Percentiles rank a stretch among this genome's conserved stretches.
These are phyloP conservation scores for Lucinisca nassula DNA, from an alignment of 2,888 invertebrate genomes.

Conservation along the genomic window DNA sequence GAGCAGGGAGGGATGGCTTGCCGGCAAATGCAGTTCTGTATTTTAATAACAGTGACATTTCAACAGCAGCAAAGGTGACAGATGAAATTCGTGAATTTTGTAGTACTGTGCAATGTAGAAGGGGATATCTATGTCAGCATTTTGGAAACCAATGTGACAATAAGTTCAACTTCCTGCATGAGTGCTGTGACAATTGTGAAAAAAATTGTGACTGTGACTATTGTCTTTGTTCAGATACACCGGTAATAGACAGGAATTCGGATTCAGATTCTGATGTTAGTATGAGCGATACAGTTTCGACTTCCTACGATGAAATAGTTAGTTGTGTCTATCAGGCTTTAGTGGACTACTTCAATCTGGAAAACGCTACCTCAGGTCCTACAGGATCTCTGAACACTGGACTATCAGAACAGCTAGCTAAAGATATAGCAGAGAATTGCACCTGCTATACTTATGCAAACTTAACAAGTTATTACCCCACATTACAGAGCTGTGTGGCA, in stretches of 20 bases:
- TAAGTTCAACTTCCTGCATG: neutral
- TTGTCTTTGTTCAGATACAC: neutral
- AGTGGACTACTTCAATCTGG: neutral
- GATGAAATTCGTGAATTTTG: neutral
- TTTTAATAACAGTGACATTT: constrained; percentile 32
- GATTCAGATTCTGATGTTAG: neutral
- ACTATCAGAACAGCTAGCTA: neutral
- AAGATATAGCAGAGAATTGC: neutral
- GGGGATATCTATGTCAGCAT: neutral
- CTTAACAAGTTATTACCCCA: neutral
- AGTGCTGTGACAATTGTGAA: constrained; percentile 8
- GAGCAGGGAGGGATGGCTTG: constrained; percentile 25
- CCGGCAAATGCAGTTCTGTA: constrained; percentile 9
- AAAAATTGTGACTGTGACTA: neutral
- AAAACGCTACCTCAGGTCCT: neutral
- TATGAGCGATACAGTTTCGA: neutral
- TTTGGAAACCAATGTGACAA: neutral
- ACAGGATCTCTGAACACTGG: neutral
- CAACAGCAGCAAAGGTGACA: neutral
- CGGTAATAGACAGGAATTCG: too few relatives aligned
- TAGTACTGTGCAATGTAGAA: neutral
- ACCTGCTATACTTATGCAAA: neutral
- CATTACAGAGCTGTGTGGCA: neutral
- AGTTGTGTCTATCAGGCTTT: neutral
- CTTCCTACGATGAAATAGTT: neutral